Base-by-base conservation (phyloP, 2,113 vertebrate genomes). In the Sander vitreus region DNA sequence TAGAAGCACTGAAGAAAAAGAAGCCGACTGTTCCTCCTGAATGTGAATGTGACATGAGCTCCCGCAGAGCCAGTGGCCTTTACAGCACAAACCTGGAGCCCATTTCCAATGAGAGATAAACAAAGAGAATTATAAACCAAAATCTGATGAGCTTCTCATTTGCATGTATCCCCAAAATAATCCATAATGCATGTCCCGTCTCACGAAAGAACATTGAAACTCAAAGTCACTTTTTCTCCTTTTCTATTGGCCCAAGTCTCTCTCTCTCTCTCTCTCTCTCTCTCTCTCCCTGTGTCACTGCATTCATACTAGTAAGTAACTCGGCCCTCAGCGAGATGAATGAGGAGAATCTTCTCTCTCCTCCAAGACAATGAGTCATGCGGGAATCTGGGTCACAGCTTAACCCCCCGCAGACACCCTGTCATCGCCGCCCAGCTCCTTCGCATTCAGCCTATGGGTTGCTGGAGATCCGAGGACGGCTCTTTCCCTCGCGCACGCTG, bases 341-440 rank as follows among this genome's bases (percentile, higher is more conserved):
- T 70, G 79, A 51, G 81, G 70, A 78, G 85, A 72, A 78, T 89
- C 81, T 77, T 71, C 87, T 82, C 75, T 73, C 73, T 73, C 78
- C 59, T 81, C 47, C 68, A 14, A 72, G 77, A 92, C 91, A 92
- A 92, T 91, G 91, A 45, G 68, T 76, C 13, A 4, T 57, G 82
- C 47, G 78, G 84, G 80, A 84, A 92, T 88, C 88, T 92, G 88
- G 91, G 91, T 91, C 91, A 92, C 68, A 64, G 89, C 89, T 92
- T 89, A 89, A 84, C 91, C 91, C 91, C 91, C 91, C n/a, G 58
- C 76, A 18, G 80, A 50, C 83, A 33, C 63, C 55, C 66, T 39
- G 72, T 60, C 73, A 62, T 65, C 18, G 15, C 64, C 9, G 64
- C 74, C 77, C 74, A 16, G 83, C 84, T 89, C 71, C 85, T 85